Evolutionary conservation across 2,113 vertebrate species (phyloP), one percentile per base, ranked within the genome.

Genomic region (Perognathus longimembris): DNA sequence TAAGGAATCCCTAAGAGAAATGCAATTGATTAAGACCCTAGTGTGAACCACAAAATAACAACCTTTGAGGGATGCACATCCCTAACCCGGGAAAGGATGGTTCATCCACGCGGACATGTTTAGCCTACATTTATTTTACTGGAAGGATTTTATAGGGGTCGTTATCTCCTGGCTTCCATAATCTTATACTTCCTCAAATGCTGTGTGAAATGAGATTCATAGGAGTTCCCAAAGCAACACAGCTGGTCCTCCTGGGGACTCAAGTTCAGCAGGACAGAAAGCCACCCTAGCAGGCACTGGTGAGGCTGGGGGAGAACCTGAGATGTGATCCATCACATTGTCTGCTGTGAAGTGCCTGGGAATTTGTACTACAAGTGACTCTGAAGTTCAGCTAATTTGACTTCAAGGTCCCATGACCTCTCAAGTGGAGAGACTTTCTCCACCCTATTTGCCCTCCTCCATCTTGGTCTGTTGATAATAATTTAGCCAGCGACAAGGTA

Each of bases 111-210:
- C 85, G 97, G 97, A 98, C 95, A 97, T 96, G 82, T 94, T 97
- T 92, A 96, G 95, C 96, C 97, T 97, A 92, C 97, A 97, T 98
- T 98, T 97, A 97, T 98, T 98, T 98, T 98, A 98, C 97, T 97
- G 93, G 87, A 95, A 90, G 97, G 97, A 97, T 97, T 98, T 98
- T 98, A 97, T 96, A 97, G 97, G 83, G 92, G 92, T 89, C 97
- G 97, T 98, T 98, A 98, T 98, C 97, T 98, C 93, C 97, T 98
- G 97, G 97, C 98, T 98, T 98, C 97, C 95, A 97, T 97, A 98
- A 98, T 97, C 97, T 97, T 97, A 95, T 94, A 97, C 95, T 98
- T 98, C 97, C 98, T 94, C 97, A 94, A 97, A 97, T 95, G 96
- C 96, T 94, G 90, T 88, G 85, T 97, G 97, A 98, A 97, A n/a